These are phyloP conservation scores for Tipula lateralis DNA, from an alignment of 2,888 invertebrate genomes.

Conservation along the genomic window DNA sequence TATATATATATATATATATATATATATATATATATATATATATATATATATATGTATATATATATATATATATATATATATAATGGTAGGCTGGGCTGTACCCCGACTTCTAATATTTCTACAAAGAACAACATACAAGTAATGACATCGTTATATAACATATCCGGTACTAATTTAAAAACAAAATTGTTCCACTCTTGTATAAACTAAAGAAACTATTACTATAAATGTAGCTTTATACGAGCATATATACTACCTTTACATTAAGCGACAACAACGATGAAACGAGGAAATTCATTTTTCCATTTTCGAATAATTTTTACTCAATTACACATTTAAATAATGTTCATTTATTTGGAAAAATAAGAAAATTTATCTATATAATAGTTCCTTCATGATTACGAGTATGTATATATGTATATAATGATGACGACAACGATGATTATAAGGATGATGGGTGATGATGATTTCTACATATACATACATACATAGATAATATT, in stretches of 20 bases:
- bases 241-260: neutral
- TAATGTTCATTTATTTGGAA: slow-evolving; percentile 24
- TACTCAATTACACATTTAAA: slow-evolving; percentile 15
- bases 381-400: neutral
- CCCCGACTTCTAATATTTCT: too few relatives aligned
- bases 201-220: neutral
- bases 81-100: too few relatives aligned
- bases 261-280: neutral
- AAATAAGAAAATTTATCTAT: slow-evolving; percentile 9
- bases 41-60: too few relatives aligned
- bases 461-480: neutral
- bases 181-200: neutral
- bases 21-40: too few relatives aligned
- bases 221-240: neutral
- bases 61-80: too few relatives aligned
- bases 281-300: neutral
- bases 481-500: neutral
- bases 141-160: too few relatives aligned
- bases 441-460: neutral
- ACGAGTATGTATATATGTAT: too few relatives aligned
- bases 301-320: slow-evolving; percentile 11
- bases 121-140: too few relatives aligned
- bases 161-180: neutral
- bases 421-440: neutral
- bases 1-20: too few relatives aligned